Evolutionary conservation across 2,113 vertebrate species (phyloP).

Genomic region (Hyla sarda): DNA sequence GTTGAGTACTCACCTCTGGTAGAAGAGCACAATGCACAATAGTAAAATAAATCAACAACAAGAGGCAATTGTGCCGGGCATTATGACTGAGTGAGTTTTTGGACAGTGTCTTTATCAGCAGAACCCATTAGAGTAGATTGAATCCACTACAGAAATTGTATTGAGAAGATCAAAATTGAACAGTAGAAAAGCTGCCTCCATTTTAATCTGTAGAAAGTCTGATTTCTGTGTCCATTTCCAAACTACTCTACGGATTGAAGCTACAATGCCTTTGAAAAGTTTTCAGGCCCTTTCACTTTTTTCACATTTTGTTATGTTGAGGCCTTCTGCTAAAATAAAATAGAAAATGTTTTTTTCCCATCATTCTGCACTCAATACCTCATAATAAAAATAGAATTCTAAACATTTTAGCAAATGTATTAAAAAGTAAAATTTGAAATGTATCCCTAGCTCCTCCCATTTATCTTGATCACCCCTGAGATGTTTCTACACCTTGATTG

Average conservation of each 20-base stretch:
- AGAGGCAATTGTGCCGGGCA: neutral
- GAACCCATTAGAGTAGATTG: constrained; percentile 19
- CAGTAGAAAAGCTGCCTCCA: neutral
- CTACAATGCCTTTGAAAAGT: neutral
- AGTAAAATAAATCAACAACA: constrained; percentile 1
- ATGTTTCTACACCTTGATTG: too few relatives aligned
- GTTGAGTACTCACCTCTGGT: neutral
- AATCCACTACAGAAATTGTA: constrained; percentile 32
- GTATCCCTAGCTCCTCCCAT: too few relatives aligned
- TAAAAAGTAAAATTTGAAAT: too few relatives aligned
- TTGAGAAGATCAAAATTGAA: constrained; percentile 4
- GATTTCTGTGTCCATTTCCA: constrained; percentile 7
- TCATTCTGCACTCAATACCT: too few relatives aligned
- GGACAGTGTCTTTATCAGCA: constrained; percentile 14
- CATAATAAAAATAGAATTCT: too few relatives aligned
- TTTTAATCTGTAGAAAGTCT: neutral
- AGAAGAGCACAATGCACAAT: neutral
- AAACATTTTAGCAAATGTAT: too few relatives aligned
- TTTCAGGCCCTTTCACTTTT: too few relatives aligned
- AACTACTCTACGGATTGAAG: neutral
- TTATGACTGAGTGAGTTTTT: constrained; percentile 1
- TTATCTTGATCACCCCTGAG: too few relatives aligned
- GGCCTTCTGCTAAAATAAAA: too few relatives aligned
- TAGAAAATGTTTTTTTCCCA: too few relatives aligned
- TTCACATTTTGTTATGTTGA: too few relatives aligned